Conservation (phyloP, 2,113 vertebrate species). For the Mus spicilegus region DNA sequence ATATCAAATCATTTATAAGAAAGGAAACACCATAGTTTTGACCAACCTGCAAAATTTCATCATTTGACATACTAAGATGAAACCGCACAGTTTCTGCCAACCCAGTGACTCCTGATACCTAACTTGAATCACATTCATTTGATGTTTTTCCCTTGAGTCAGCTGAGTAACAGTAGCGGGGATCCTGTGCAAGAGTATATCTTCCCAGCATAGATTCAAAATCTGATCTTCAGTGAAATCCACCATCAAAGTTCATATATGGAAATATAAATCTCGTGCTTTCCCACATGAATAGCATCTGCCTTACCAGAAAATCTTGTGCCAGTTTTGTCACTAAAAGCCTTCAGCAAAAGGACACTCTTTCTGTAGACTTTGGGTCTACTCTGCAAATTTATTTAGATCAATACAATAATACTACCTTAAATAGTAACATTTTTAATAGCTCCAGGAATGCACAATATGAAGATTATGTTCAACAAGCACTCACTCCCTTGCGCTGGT, state of each 20-base stretch:
- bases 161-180: slow-evolving; percentile 94
- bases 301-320: slow-evolving; percentile 80
- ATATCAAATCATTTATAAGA: slow-evolving; percentile 97
- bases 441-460: slow-evolving; percentile 93
- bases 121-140: slow-evolving; percentile 97
- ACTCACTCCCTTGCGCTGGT: slow-evolving; percentile 92
- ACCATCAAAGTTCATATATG: slow-evolving; percentile 98
- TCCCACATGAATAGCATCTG: slow-evolving; percentile 92
- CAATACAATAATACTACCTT: slow-evolving; percentile 87
- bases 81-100: slow-evolving; percentile 92
- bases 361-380: slow-evolving; percentile 95
- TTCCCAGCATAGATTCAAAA: slow-evolving; percentile 97
- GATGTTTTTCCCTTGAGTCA: slow-evolving; percentile 93
- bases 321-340: slow-evolving; percentile 92
- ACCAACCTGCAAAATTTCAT: slow-evolving; percentile 95
- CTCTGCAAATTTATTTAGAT: slow-evolving; percentile 94
- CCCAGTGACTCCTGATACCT: slow-evolving; percentile 97
- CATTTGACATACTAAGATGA: slow-evolving; percentile 97
- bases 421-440: neutral
- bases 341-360: slow-evolving; percentile 96
- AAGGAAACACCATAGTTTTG: slow-evolving; percentile 97
- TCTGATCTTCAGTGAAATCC: slow-evolving; percentile 97
- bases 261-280: slow-evolving; percentile 95
- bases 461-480: slow-evolving; percentile 96
- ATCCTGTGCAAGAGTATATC: slow-evolving; percentile 99